Base-by-base conservation (phyloP, 2,797 vertebrate genomes). In the Phyllotis vaccarum region DNA sequence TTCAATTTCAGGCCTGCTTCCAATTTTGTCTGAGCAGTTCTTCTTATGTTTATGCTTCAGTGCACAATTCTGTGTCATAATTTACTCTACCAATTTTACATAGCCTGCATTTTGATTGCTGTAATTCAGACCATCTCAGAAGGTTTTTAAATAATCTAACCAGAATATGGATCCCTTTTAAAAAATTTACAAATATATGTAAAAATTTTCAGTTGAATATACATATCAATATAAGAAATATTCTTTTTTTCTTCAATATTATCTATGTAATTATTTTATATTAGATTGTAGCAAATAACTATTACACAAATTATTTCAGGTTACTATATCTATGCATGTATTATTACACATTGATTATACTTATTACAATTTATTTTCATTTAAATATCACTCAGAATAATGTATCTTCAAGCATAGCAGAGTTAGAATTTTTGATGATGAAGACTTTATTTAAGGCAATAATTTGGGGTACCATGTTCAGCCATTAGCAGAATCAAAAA, bases 91-190 rank as follows among this genome's bases (percentile, higher is more conserved):
- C 31, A 2, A 54, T 86, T 87, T 29, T 86, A 29, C 86, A 74
- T 14, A 93, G 64, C 49, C 3, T 72, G 0, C 66, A 9, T 5
- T 62, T 3, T 14, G 0, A 88, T 3, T 66, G 6, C 16, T 80
- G 7, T 56, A 85, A 72, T 82, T 92, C 34, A 92, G 24, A 60
- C 3, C 37, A 66, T 62, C 21, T n/a, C 4, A 24, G 19, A 66
- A 90, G 19, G 37, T 3, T 91, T 49, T 94, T 29, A 66, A 72
- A 60, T 40, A 22, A 89, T 17, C 9, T 62, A 11, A 66, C 10
- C 76, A 3, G 19, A 85, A 40, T 86, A 12, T 72, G 54, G 7
- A 6, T 96, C 90, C 24, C 68, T 93, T 92, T 49, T n/a, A n/a
- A n/a, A 91, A 12, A 16, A 46, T 3, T 62, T 81, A 22, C n/a